Conservation (phyloP, 2,888 invertebrate species). For the Hyalella azteca region DNA sequence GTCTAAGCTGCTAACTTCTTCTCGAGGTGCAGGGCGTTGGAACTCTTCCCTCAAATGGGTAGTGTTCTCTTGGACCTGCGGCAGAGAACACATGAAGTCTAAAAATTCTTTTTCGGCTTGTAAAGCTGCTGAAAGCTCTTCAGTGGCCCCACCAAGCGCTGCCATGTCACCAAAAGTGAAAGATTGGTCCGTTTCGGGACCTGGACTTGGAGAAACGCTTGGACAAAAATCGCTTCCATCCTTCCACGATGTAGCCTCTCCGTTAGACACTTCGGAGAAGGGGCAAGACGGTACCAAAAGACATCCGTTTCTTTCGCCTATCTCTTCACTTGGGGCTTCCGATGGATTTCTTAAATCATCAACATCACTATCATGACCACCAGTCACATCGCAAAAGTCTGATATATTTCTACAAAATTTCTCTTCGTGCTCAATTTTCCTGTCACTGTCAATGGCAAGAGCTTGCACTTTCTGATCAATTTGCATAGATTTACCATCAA, state of each 20-base stretch:
- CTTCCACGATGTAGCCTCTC: not conserved
- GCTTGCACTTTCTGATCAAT: too few species aligned
- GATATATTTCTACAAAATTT: too few species aligned
- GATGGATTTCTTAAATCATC: not conserved
- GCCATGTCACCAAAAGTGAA: constrained; percentile 47
- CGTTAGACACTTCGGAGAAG: not conserved
- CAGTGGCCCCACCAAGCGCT: constrained; percentile 39
- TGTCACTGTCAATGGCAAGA: too few species aligned
- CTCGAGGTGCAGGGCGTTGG: constrained; percentile 38
- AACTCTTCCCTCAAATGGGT: constrained; percentile 38
- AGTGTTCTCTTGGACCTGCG: constrained; percentile 59
- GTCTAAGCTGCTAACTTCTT: constrained; percentile 67
- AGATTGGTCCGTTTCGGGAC: constrained; percentile 43
- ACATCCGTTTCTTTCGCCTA: not conserved
- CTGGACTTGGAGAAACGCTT: constrained; percentile 54
- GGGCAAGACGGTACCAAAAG: not conserved
- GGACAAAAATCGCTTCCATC: constrained; percentile 50
- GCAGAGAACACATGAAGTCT: constrained; percentile 64
- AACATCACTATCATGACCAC: not conserved
- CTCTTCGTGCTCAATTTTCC: too few species aligned
- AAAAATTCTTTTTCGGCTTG: constrained; percentile 65
- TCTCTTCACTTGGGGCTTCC: not conserved
- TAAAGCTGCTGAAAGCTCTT: constrained; percentile 54
- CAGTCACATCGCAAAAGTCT: not conserved
- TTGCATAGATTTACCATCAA: too few species aligned